Evolutionary conservation across 2,888 invertebrate genomes (phyloP), one percentile per base, ranked within the genome.

Genomic region (Atherix ibis): DNA sequence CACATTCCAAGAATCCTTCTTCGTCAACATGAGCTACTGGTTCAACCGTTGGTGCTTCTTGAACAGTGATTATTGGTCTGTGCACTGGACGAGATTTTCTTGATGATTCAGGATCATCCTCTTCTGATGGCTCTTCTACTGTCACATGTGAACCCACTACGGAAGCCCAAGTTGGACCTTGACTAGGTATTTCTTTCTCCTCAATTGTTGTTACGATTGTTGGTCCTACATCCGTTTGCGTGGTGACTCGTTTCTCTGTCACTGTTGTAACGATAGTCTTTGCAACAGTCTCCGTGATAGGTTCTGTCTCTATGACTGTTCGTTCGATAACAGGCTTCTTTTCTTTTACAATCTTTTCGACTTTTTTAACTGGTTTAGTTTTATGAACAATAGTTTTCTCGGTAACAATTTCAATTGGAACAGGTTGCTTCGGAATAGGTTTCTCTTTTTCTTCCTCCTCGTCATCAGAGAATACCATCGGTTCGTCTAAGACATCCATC

Each of bases 1-100:
- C 47, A 34, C 56, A 61, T 48, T 67, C 65, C 38, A 65, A 56
- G 44, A 67, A 67, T 31, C 64, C 67, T 43, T 66, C 61, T 10
- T 54, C 47, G 40, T 59, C 64, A 18, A 50, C 49, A 34, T 51
- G 46, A 16, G 25, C n/a, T 15, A 31, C 15, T 16, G 24, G 31
- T n/a, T 13, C 16, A 16, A 10, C 5, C 48, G 46, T 33, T 40
- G 50, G 48, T 1, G 50, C 49, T 4, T 55, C 46, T 40, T 50
- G 35, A 24, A 32, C 32, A 4, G 9, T 27, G 5, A 57, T 54
- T 27, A 32, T 28, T 16, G 56, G 57, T 4, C 48, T 47, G 13
- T 42, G 35, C 9, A 35, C 33, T 9, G 43, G 39, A 3, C 57
- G 46, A 3, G 57, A 53, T 18, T 37, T 32, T 26, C 54, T 44